Evolutionary conservation across 1,140 invertebrate genomes (phyloP).

Genomic region (Calephelis nemesis): DNA sequence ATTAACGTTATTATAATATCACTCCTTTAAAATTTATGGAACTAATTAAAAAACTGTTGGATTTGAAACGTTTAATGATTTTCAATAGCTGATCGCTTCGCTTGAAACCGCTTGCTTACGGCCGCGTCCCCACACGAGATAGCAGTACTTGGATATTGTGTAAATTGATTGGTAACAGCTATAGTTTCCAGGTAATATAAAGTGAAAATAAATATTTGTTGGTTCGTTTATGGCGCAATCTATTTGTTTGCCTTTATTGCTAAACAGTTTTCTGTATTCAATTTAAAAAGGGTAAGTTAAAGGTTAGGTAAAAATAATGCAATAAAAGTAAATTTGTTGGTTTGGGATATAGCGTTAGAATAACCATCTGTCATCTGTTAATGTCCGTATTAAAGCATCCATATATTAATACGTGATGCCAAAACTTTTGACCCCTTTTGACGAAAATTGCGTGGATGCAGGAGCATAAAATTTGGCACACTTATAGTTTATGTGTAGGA

Average conservation of each 20-base stretch:
- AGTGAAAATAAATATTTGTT: slow-evolving; percentile 38
- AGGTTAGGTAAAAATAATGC: neutral
- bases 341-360: too few relatives aligned
- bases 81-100: neutral
- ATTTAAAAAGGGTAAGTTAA: neutral
- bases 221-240: slow-evolving; percentile 30
- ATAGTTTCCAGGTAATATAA: slow-evolving; percentile 34
- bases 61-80: too few relatives aligned
- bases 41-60: too few relatives aligned
- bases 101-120: neutral
- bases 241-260: slow-evolving; percentile 9
- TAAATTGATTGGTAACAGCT: slow-evolving; percentile 30
- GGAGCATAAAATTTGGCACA: too few relatives aligned
- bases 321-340: neutral
- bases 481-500: too few relatives aligned
- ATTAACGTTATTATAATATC: too few relatives aligned
- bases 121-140: neutral
- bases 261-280: neutral
- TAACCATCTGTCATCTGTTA: too few relatives aligned
- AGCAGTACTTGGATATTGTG: slow-evolving; percentile 17
- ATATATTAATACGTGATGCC: too few relatives aligned
- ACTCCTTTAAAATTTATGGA: too few relatives aligned
- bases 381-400: too few relatives aligned
- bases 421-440: too few relatives aligned
- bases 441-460: too few relatives aligned